Conservation (phyloP, 2,113 vertebrate species). For the Poecile atricapillus region DNA sequence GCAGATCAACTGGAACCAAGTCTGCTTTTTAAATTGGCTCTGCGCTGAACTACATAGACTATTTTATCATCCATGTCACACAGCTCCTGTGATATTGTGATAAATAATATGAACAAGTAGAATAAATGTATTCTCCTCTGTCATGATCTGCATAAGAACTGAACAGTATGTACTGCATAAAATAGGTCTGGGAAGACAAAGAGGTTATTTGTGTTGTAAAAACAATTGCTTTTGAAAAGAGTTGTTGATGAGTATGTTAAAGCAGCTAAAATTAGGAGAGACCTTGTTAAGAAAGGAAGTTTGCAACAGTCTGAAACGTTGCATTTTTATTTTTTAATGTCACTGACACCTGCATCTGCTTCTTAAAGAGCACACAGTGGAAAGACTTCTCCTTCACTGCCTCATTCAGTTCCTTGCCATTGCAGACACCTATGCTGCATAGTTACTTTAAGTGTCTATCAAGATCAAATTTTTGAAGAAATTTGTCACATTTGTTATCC, state of each 20-base stretch:
- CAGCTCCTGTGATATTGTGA: neutral
- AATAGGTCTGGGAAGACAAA: neutral
- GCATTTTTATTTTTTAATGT: neutral
- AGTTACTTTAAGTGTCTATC: neutral
- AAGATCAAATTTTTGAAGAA: neutral
- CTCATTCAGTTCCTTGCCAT: neutral
- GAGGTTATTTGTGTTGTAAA: neutral
- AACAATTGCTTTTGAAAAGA: neutral
- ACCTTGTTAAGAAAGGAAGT: neutral
- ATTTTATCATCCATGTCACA: neutral
- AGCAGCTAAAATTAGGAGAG: neutral
- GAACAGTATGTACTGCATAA: neutral
- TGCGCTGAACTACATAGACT: neutral
- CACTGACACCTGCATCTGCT: neutral
- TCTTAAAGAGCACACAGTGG: neutral
- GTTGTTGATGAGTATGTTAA: neutral
- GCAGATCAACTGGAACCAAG: neutral
- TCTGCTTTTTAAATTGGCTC: neutral
- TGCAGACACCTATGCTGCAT: neutral
- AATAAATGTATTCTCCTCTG: neutral
- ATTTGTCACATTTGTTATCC: neutral
- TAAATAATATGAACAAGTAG: neutral
- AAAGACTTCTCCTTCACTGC: neutral
- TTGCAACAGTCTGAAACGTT: neutral
- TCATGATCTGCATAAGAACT: neutral